Evolutionary conservation across 1,140 invertebrate species (phyloP), one percentile per base, ranked within the genome.

Genomic region (Chrysopa pallens): DNA sequence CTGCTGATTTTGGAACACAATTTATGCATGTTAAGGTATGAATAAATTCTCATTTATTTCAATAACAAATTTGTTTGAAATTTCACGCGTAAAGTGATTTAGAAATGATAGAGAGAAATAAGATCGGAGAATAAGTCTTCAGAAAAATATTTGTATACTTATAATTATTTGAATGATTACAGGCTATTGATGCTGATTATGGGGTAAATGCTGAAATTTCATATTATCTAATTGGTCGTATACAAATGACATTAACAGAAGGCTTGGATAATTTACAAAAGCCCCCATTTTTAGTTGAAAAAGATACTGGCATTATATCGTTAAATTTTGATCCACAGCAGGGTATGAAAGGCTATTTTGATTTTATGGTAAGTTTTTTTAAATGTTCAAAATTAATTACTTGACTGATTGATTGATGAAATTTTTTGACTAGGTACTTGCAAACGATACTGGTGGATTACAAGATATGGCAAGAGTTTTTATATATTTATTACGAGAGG

Each of bases 341-440:
- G 52, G 83, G 84, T 40, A 94, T 95, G 91, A 93, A 93, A 60
- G 92, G 92, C 40, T 94, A 94, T 59, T 95, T 95, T 61, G 84
- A 91, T 57, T 92, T 95, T 53, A 78, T 80, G 68, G 79, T 83
- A 55, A 49, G 51, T 45, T 40, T 44, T 47, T 42, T 43, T 17
- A 8, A 33, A 36, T 28, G 8, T 6, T 39, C 15, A 13, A 2
- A 29, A 23, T 23, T n/a, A 15, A 15, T 39, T 39, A 9, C n/a
- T n/a, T n/a, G n/a, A n/a, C 12, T 35, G 15, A 31, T 2, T 15
- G 13, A 31, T 8, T 31, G 8, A 46, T 29, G 23, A 38, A 35
- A 43, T 45, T 48, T 33, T 40, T 48, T 38, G 44, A 53, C 42
- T 48, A 80, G 79, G 78, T 91, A 1, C 52, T 80, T 39, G 88